Conservation (phyloP, 2,797 vertebrate genomes). For the Labroides dimidiatus region DNA sequence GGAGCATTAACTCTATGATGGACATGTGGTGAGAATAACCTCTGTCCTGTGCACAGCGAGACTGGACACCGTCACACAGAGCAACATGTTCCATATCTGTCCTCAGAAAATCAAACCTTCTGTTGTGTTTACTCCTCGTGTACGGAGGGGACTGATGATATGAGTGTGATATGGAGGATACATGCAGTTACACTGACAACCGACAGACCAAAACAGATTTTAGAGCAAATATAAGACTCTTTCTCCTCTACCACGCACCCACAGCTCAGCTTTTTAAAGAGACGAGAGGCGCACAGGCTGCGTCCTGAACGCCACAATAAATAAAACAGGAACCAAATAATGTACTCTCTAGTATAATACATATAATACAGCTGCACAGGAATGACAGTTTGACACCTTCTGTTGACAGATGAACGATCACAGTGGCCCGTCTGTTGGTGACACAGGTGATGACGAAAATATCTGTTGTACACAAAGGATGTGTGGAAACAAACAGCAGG, state of each 20-base stretch:
- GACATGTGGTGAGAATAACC: slow-evolving; percentile 45
- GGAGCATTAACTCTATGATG: neutral
- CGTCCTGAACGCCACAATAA: slow-evolving; percentile 80
- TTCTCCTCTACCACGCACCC: slow-evolving; percentile 67
- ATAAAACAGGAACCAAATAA: slow-evolving; percentile 78
- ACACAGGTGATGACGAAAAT: slow-evolving; percentile 44
- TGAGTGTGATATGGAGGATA: slow-evolving; percentile 56
- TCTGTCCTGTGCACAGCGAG: slow-evolving; percentile 54
- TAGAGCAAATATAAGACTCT: slow-evolving; percentile 58
- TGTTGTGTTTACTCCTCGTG: slow-evolving; percentile 44
- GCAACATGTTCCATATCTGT: slow-evolving; percentile 66
- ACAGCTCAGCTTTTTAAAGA: slow-evolving; percentile 61
- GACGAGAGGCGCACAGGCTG: slow-evolving; percentile 65
- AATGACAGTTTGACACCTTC: slow-evolving; percentile 45
- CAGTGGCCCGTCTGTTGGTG: slow-evolving; percentile 76
- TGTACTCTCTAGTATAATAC: slow-evolving; percentile 76
- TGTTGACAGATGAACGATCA: slow-evolving; percentile 66
- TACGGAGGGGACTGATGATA: slow-evolving; percentile 49
- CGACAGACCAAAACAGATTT: slow-evolving; percentile 73
- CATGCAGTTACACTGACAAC: slow-evolving; percentile 74
- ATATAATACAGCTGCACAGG: slow-evolving; percentile 72
- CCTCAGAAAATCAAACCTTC: slow-evolving; percentile 45
- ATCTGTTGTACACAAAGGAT: slow-evolving; percentile 42
- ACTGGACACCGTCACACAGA: slow-evolving; percentile 55
- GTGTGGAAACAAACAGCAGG: slow-evolving; percentile 41